These are phyloP conservation scores for Onthophagus taurus DNA, from an alignment of 1,140 invertebrate genomes.

Conservation along the genomic window DNA sequence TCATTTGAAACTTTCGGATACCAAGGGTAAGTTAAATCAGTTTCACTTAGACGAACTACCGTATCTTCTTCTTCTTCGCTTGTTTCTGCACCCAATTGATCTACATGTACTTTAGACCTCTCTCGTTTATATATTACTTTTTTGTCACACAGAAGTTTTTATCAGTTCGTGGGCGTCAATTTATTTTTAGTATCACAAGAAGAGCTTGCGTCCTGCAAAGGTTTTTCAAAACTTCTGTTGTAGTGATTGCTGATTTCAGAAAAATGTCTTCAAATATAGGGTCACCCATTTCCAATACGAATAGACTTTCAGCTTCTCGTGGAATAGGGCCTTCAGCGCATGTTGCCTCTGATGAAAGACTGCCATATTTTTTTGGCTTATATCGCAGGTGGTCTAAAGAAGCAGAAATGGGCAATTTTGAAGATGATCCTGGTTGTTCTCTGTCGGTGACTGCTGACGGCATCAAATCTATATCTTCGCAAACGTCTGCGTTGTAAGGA, in stretches of 20 bases:
- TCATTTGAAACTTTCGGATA: background rate
- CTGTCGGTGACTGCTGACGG: background rate
- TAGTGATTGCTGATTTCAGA: no score
- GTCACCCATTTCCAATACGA: background rate
- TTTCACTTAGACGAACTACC: no score
- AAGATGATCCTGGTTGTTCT: background rate
- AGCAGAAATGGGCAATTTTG: background rate
- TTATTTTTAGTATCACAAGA: no score
- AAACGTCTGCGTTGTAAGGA: conserved; percentile 7
- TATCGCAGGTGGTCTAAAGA: background rate
- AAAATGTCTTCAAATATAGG: background rate
- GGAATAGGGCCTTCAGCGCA: no score
- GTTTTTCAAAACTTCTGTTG: no score
- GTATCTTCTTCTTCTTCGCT: background rate
- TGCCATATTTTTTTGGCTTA: background rate
- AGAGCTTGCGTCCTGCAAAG: no score
- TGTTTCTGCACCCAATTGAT: background rate
- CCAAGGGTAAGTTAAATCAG: no score
- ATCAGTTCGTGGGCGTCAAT: no score
- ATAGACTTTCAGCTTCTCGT: background rate
- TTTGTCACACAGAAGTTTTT: background rate
- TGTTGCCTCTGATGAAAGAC: no score
- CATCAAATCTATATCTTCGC: conserved; percentile 1
- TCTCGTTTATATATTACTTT: background rate
- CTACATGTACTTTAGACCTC: background rate